Percentiles rank a stretch among this genome's conserved stretches.
phyloP scores from a whole-genome alignment of 2,888 invertebrate genomes.

The Erannis defoliaria region DNA sequence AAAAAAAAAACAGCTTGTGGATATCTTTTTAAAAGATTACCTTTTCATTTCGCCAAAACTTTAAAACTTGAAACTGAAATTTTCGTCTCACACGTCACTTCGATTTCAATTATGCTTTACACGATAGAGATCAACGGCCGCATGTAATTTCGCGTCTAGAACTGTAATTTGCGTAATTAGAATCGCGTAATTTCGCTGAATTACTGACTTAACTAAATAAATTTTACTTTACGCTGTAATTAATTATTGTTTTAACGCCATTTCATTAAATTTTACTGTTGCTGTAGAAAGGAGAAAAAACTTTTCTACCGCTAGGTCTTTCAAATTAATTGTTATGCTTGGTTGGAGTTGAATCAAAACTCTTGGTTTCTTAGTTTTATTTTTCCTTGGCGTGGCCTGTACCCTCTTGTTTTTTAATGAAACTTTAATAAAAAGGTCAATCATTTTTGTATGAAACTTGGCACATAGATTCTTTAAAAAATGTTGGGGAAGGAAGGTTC shows the following conservation, averaged over 20 bases:
- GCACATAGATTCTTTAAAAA: too few relatives aligned
- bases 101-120: constrained; percentile 13
- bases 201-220: constrained; percentile 28
- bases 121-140: constrained; percentile 27
- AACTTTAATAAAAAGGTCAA: too few relatives aligned
- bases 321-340: neutral
- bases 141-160: constrained; percentile 31
- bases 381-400: neutral
- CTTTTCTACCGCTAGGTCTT: neutral
- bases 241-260: constrained; percentile 31
- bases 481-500: too few relatives aligned
- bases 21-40: neutral
- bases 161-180: constrained; percentile 35
- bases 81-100: constrained; percentile 17
- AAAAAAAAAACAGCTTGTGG: too few relatives aligned
- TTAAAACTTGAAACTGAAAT: constrained; percentile 16
- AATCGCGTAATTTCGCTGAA: constrained; percentile 30
- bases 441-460: too few relatives aligned
- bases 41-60: constrained; percentile 8
- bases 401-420: too few relatives aligned
- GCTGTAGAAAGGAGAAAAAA: neutral
- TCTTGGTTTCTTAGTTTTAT: too few relatives aligned
- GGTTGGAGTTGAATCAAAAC: neutral
- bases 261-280: constrained; percentile 28
- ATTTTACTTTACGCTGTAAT: constrained; percentile 24